A percentile compares a stretch with the other conserved stretches of the same genome.
phyloP scores from a whole-genome alignment of 35 echinoderm and acorn worm species.

The Acanthaster planci region DNA sequence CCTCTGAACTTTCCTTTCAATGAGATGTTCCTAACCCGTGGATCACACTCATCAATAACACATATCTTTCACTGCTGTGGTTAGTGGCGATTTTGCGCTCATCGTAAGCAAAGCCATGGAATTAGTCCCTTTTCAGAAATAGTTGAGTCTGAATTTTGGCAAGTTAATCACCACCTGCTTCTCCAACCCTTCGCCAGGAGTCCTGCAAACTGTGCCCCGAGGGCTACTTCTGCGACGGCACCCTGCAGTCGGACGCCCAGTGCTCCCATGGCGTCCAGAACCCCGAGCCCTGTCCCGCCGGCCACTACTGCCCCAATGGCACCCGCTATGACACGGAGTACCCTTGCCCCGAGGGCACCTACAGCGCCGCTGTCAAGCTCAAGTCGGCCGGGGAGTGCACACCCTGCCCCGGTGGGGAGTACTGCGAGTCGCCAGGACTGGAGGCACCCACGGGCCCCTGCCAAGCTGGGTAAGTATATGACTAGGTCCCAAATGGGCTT shows the following conservation, averaged over 20 bases:
- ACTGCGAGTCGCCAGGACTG: slow-evolving; percentile 74
- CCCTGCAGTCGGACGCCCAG: slow-evolving; percentile 85
- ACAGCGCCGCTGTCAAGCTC: slow-evolving; percentile 55
- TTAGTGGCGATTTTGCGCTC: no score
- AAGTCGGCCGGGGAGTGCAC: slow-evolving; percentile 55
- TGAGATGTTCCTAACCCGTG: no score
- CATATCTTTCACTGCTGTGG: no score
- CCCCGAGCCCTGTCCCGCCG: slow-evolving; percentile 76
- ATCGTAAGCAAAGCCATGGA: no score
- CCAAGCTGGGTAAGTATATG: slow-evolving; percentile 62
- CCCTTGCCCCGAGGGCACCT: slow-evolving; percentile 85
- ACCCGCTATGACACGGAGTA: slow-evolving; percentile 71
- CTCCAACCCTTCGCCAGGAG: slow-evolving; percentile 22
- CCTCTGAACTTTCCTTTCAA: no score
- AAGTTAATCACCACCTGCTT: no score
- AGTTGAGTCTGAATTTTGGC: no score
- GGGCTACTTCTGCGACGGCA: slow-evolving; percentile 87
- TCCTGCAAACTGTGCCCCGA: slow-evolving; percentile 77
- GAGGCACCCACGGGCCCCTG: slow-evolving; percentile 54
- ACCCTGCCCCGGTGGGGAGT: slow-evolving; percentile 79
- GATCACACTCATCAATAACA: no score
- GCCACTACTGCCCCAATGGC: slow-evolving; percentile 86
- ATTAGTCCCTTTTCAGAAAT: no score
- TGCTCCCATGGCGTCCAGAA: slow-evolving; percentile 90
- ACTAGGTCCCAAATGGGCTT: no score